These are phyloP conservation scores for Albula goreensis DNA, from an alignment of 2,113 vertebrate genomes.

Conservation along the genomic window DNA sequence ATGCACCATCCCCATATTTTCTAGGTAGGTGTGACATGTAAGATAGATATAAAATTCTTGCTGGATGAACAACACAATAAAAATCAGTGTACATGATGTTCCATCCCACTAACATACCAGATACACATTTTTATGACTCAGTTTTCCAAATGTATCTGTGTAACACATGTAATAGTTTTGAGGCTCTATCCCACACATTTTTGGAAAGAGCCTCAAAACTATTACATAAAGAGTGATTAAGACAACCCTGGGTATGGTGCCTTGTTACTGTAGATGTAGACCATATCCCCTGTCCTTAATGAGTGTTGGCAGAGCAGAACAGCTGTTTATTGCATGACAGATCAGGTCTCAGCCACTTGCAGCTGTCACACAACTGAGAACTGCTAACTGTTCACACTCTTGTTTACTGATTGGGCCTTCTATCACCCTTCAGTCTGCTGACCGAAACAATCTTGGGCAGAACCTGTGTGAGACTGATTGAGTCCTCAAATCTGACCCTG, in stretches of 20 bases:
- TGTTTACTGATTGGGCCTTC: neutral
- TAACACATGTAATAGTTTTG: too few relatives aligned
- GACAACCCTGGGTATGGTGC: neutral
- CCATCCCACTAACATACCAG: too few relatives aligned
- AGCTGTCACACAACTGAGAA: neutral
- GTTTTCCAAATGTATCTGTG: too few relatives aligned
- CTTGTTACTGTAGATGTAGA: neutral
- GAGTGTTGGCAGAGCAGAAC: conserved; percentile 11
- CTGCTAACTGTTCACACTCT: neutral
- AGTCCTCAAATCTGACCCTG: neutral
- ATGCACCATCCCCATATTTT: too few relatives aligned
- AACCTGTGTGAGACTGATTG: neutral
- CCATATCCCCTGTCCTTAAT: conserved; percentile 8
- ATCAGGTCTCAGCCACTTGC: neutral
- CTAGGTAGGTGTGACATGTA: too few relatives aligned
- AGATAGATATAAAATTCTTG: too few relatives aligned
- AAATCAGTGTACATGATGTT: too few relatives aligned
- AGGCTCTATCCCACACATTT: too few relatives aligned
- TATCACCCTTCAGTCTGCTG: neutral
- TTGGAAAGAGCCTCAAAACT: too few relatives aligned
- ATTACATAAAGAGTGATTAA: too few relatives aligned
- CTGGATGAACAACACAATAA: too few relatives aligned
- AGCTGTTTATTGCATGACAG: conserved; percentile 13
- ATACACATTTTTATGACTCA: too few relatives aligned
- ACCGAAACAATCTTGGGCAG: neutral